A percentile compares a stretch with the other conserved stretches of the same genome.
Evolutionary conservation across 2,113 vertebrate species (phyloP).

Genomic region (Clarias magur): DNA sequence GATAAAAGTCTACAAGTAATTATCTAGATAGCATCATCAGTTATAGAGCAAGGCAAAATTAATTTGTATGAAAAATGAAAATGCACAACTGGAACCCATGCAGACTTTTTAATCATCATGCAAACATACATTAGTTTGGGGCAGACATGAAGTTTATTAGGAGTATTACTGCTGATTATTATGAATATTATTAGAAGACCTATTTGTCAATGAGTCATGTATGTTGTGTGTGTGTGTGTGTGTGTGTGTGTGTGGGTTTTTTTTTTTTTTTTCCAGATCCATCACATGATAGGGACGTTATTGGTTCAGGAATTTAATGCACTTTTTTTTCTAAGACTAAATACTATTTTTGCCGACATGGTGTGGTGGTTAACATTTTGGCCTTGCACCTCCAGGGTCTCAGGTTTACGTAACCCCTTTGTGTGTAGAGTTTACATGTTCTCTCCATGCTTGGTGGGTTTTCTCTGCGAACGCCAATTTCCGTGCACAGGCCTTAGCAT

Average conservation of each 20-base stretch:
- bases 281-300: neutral
- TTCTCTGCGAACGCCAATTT: no score
- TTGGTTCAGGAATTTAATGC: neutral
- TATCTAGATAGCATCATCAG: conserved; percentile 35
- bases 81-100: neutral
- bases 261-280: neutral
- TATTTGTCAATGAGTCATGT: neutral
- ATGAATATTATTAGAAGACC: neutral
- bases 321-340: neutral
- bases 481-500: no score
- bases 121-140: neutral
- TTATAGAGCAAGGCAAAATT: conserved; percentile 1
- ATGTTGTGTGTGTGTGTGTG: no score
- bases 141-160: neutral
- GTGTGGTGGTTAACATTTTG: no score
- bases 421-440: no score
- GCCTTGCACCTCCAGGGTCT: no score
- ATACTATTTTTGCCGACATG: neutral
- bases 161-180: neutral
- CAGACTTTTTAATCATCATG: neutral
- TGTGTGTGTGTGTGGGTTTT: no score
- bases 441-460: no score
- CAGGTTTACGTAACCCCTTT: no score
- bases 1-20: conserved; percentile 37
- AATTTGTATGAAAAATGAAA: conserved; percentile 5